Evolutionary conservation across 1,140 invertebrate genomes (phyloP).

Genomic region (Cephus cinctus): DNA sequence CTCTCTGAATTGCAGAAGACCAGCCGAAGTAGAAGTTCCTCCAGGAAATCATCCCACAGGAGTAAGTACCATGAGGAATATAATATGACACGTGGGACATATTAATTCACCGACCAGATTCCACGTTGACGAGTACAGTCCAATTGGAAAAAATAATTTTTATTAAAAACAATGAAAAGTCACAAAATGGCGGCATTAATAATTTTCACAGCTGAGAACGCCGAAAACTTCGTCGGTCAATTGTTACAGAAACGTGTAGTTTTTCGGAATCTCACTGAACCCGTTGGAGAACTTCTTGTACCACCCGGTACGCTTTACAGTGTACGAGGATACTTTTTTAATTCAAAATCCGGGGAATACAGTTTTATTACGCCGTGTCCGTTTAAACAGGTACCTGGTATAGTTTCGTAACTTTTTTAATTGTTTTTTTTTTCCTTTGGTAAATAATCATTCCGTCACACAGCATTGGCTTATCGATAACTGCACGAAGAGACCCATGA

Average conservation of each 20-base stretch:
- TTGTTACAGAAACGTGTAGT: slow-evolving; percentile 12
- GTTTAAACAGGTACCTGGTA: slow-evolving; percentile 16
- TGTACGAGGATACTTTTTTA: slow-evolving; percentile 19
- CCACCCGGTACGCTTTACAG: slow-evolving; percentile 14
- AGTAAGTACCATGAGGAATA: slow-evolving; percentile 1
- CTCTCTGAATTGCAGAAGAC: slow-evolving; percentile 7
- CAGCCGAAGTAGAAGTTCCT: neutral
- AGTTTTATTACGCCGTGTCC: slow-evolving; percentile 21
- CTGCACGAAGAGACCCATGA: slow-evolving; percentile 4
- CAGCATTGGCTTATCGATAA: slow-evolving; percentile 20
- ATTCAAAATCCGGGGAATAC: slow-evolving; percentile 14
- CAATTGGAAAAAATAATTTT: neutral
- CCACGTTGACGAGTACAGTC: neutral
- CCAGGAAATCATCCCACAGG: slow-evolving; percentile 6
- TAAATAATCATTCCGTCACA: neutral
- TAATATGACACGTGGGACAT: neutral
- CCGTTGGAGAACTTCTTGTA: slow-evolving; percentile 14
- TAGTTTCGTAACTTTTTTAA: neutral
- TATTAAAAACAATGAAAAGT: too few relatives aligned
- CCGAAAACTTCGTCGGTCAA: slow-evolving; percentile 11
- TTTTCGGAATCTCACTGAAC: slow-evolving; percentile 17
- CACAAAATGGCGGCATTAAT: neutral
- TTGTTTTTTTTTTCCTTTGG: neutral
- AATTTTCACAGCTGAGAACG: neutral
- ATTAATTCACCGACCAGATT: too few relatives aligned